Evolutionary conservation across 2,113 vertebrate genomes (phyloP).

Genomic region (Tachysurus fulvidraco): DNA sequence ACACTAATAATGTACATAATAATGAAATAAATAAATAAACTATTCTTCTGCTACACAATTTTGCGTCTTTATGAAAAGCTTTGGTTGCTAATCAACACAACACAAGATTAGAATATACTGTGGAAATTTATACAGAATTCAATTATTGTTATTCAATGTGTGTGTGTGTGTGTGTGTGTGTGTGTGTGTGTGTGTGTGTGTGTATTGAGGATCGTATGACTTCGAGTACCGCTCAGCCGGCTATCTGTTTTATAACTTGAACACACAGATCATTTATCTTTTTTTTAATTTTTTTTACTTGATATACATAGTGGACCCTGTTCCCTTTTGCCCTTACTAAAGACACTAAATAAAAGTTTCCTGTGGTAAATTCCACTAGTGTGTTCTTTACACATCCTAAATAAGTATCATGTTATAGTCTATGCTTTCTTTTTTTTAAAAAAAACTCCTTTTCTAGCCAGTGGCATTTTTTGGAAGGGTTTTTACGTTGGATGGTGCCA

Average conservation of each 20-base stretch:
- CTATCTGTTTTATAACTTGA: no score
- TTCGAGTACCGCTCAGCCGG: background rate
- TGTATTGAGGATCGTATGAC: background rate
- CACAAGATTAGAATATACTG: background rate
- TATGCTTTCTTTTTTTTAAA: no score
- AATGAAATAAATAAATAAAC: background rate
- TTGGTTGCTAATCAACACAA: background rate
- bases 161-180: background rate
- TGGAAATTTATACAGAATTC: background rate
- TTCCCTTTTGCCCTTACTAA: background rate
- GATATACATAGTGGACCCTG: background rate
- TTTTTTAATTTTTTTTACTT: background rate
- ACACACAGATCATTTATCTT: background rate
- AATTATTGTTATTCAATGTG: background rate
- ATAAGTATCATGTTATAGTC: background rate
- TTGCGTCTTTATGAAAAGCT: background rate
- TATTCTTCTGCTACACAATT: background rate
- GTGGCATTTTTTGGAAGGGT: background rate
- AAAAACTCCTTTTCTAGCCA: background rate
- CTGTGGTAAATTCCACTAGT: background rate
- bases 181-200: background rate
- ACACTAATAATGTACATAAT: background rate
- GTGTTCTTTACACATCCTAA: background rate
- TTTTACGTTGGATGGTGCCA: background rate
- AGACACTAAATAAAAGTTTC: background rate